Evolutionary conservation across 2,113 vertebrate genomes (phyloP).

Genomic region (Saccopteryx leptura): DNA sequence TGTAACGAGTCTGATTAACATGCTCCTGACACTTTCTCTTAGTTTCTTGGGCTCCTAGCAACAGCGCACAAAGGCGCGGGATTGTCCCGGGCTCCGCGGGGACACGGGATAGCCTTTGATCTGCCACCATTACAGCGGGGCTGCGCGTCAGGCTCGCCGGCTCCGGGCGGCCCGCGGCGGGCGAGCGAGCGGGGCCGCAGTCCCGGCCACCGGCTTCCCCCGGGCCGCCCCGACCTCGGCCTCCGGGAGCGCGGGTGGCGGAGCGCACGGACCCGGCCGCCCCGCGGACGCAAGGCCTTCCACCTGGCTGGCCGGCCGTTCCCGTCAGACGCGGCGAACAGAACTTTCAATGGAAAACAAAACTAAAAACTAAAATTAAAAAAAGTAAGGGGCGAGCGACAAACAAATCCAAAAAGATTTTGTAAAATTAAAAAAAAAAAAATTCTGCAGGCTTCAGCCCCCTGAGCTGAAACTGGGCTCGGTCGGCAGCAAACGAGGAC

Average conservation of each 20-base stretch:
- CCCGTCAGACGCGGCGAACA: not conserved
- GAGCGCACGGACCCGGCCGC: not conserved
- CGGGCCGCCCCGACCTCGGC: not conserved
- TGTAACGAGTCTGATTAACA: constrained; percentile 92
- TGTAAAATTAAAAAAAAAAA: not conserved
- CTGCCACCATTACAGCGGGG: constrained; percentile 91
- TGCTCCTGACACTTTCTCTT: constrained; percentile 88
- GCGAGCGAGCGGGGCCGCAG: not conserved
- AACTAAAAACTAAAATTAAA: not conserved
- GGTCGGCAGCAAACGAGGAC: not conserved
- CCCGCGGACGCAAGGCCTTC: not conserved
- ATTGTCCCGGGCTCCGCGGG: constrained; percentile 88
- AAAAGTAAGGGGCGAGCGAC: not conserved
- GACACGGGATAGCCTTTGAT: constrained; percentile 91
- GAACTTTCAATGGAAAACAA: not conserved
- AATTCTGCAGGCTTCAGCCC: not conserved
- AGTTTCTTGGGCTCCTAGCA: constrained; percentile 90
- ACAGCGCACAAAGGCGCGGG: constrained; percentile 91
- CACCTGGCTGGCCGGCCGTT: not conserved
- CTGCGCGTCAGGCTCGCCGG: constrained; percentile 70
- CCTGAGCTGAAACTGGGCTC: not conserved
- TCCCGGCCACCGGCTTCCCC: not conserved
- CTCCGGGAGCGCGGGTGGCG: not conserved
- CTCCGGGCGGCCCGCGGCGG: constrained; percentile 64
- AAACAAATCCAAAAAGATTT: not conserved